Evolutionary conservation across 2,888 invertebrate genomes (phyloP).

Genomic region (Endotricha flammealis): DNA sequence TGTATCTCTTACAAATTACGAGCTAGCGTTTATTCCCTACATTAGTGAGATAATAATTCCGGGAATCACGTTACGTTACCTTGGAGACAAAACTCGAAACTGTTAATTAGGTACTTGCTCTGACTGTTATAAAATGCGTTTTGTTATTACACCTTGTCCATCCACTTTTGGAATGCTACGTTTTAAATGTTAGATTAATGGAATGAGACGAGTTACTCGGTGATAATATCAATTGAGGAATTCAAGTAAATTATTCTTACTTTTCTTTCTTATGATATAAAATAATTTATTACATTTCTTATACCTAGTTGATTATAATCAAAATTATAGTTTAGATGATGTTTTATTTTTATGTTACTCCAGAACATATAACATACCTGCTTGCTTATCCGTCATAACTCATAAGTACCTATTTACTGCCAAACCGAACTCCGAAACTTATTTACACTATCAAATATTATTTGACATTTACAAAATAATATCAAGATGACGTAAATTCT

Average conservation of each 20-base stretch:
- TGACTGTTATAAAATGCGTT: conserved; percentile 40
- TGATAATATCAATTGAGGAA: conserved; percentile 22
- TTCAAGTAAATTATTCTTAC: conserved; percentile 5
- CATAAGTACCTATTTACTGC: too few relatives aligned
- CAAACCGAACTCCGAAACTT: too few relatives aligned
- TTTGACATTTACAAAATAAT: conserved; percentile 7
- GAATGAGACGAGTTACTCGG: conserved; percentile 30
- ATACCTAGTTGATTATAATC: too few relatives aligned
- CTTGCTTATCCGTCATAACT: too few relatives aligned
- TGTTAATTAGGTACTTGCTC: conserved; percentile 52
- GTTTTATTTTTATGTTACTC: too few relatives aligned
- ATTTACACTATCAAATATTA: too few relatives aligned
- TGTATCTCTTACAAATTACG: conserved; percentile 53
- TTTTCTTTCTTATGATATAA: too few relatives aligned
- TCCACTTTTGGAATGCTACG: conserved; percentile 28
- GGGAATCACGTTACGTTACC: conserved; percentile 56
- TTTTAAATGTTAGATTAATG: conserved; percentile 22
- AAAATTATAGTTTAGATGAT: too few relatives aligned
- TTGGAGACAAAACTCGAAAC: conserved; percentile 47
- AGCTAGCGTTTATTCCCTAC: conserved; percentile 45
- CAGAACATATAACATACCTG: too few relatives aligned
- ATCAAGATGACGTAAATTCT: conserved; percentile 7
- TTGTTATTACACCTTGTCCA: conserved; percentile 34
- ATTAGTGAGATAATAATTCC: conserved; percentile 63
- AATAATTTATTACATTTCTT: too few relatives aligned